Evolutionary conservation across 2,113 vertebrate species (phyloP).

Genomic region (Sprattus sprattus): DNA sequence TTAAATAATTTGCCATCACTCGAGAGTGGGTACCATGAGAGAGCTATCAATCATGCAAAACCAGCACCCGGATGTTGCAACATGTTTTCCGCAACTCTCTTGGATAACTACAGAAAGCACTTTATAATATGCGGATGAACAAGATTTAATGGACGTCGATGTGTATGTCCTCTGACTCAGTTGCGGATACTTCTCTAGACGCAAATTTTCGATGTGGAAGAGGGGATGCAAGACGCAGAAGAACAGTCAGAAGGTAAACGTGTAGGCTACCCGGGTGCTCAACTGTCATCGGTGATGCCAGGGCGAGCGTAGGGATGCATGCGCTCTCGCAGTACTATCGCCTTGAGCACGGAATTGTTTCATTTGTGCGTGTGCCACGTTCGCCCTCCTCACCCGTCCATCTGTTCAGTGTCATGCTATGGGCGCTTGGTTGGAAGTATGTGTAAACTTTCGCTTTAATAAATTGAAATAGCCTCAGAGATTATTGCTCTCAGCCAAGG

Average conservation of each 20-base stretch:
- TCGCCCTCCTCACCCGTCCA: neutral
- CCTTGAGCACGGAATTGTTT: slow-evolving; percentile 4
- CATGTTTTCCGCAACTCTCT: slow-evolving; percentile 62
- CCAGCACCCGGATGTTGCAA: slow-evolving; percentile 73
- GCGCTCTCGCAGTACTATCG: neutral
- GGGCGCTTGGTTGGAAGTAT: neutral
- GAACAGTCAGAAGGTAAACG: slow-evolving; percentile 74
- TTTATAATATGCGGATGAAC: slow-evolving; percentile 50
- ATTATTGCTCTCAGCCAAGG: neutral
- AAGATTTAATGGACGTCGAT: slow-evolving; percentile 12
- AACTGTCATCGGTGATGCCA: slow-evolving; percentile 25
- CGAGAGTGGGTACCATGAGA: neutral
- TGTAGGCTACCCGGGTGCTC: slow-evolving; percentile 5
- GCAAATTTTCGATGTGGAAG: slow-evolving; percentile 69
- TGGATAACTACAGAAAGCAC: slow-evolving; percentile 55
- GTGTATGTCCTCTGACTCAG: neutral
- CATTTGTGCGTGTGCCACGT: slow-evolving; percentile 7
- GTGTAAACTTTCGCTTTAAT: slow-evolving; percentile 1
- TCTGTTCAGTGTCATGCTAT: neutral
- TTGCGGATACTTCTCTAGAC: slow-evolving; percentile 6
- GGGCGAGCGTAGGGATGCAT: slow-evolving; percentile 31
- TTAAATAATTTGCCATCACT: neutral
- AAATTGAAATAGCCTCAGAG: neutral
- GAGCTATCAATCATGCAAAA: slow-evolving; percentile 44
- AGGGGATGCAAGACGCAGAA: slow-evolving; percentile 73